Evolutionary conservation across 2,888 invertebrate genomes (phyloP), one percentile per base, ranked within the genome.

Genomic region (Caenorhabditis wallacei): DNA sequence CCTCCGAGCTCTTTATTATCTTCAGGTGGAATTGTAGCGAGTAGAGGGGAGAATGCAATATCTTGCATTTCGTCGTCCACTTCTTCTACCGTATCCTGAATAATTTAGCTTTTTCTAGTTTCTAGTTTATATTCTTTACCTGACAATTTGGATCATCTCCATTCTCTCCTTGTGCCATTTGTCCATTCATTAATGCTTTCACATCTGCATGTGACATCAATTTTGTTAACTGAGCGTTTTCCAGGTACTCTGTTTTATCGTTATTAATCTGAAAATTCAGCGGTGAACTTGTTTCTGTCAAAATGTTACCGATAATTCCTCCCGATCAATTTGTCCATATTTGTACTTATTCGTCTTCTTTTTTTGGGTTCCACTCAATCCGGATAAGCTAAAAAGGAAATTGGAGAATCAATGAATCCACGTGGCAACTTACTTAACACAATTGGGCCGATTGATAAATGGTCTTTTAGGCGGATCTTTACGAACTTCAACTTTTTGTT

Each of bases 161-260:
- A 26, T 70, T 66, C 11, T 26, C 70, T 24, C 66, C 71, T 0
- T 57, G 57, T 7, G 66, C 63, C 20, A 46, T 3, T 22, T 43
- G 66, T 3, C 63, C 59, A n/a, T 57, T 61, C 61, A 76, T 48
- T 53, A 71, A 24, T 2, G 71, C 82, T n/a, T 70, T 74, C 57
- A 82, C 40, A 48, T 82, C 82, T 22, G 71, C 82, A 22, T 82
- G 71, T 18, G 82, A 82, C 82, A 82, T 82, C 40, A 82, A 16
- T 68, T 82, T 82, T 1, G 82, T 78, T 16, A 82, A 37, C 37
- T 82, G 82, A 5, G 82, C 82, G 51, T 82, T 82, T 22, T 82
- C 82, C 46, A 82, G 30, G 16, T 51, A 82, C 51, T 82, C 82
- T 2, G 82, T 78, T n/a, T 68, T 66, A 11, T 76, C 78, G 20